Conservation (phyloP, 2,113 vertebrate species). For the Microcebus griseorufus region DNA sequence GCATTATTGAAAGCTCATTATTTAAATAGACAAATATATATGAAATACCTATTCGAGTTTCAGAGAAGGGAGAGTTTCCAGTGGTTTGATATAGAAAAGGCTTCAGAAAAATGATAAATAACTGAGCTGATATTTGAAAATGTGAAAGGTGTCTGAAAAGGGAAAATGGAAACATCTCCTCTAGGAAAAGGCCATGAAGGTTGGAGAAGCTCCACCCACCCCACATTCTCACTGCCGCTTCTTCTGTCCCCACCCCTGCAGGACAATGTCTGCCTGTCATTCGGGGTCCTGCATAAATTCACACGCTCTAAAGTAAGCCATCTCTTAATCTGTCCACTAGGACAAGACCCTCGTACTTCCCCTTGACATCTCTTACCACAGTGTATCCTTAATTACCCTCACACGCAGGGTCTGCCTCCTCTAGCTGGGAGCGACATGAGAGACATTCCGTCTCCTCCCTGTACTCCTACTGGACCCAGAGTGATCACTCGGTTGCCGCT, state of each 20-base stretch:
- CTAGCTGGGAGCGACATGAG: neutral
- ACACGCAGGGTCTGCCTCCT: accelerated
- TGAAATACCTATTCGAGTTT: neutral
- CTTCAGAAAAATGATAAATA: neutral
- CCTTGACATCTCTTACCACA: neutral
- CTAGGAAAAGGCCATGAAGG: neutral
- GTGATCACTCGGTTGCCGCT: neutral
- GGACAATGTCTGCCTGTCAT: too few species aligned
- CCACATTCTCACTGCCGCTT: neutral
- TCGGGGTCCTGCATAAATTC: neutral
- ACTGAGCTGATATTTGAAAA: neutral
- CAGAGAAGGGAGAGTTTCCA: neutral
- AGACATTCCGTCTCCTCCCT: neutral
- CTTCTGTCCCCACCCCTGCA: accelerated
- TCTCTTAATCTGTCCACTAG: neutral
- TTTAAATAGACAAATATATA: neutral
- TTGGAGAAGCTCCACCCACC: neutral
- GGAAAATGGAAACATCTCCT: neutral
- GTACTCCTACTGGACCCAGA: neutral
- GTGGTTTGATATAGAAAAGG: neutral
- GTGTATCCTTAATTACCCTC: too few species aligned
- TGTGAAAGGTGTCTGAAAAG: neutral
- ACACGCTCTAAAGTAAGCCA: neutral
- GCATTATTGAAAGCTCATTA: neutral
- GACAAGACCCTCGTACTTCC: neutral